Evolutionary conservation across 2,113 vertebrate genomes (phyloP).

Genomic region (Tenrec ecaudatus): DNA sequence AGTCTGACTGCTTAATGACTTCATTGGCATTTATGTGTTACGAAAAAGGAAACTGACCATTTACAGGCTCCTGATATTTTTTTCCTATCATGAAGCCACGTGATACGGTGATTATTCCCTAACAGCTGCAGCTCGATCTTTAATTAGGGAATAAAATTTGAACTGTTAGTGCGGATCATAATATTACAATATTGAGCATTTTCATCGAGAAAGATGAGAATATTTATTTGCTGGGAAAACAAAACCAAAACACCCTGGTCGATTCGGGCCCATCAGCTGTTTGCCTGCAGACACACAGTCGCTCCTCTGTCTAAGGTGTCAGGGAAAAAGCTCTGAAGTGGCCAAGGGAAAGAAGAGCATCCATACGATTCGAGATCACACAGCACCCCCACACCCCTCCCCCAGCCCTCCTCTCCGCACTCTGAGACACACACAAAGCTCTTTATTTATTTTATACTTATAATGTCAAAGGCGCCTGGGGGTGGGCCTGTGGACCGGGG

Average conservation of each 20-base stretch:
- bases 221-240: conserved; percentile 37
- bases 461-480: conserved; percentile 41
- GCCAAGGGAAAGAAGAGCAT: neutral
- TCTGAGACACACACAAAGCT: conserved; percentile 41
- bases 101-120: neutral
- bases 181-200: neutral
- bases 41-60: conserved; percentile 7
- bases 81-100: neutral
- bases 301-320: neutral
- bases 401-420: neutral
- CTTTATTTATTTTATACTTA: conserved; percentile 65
- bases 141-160: conserved; percentile 4
- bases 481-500: neutral
- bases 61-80: neutral
- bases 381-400: neutral
- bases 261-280: neutral
- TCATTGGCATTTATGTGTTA: neutral
- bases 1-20: neutral
- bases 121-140: neutral
- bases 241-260: neutral
- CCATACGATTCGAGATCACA: conserved; percentile 25
- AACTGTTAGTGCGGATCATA: neutral
- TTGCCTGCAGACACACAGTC: neutral
- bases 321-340: neutral
- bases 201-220: conserved; percentile 52